Percentiles rank a stretch among this genome's conserved stretches.
phyloP scores from a whole-genome alignment of 2,888 invertebrate genomes.

The Bimastos eiseni region DNA sequence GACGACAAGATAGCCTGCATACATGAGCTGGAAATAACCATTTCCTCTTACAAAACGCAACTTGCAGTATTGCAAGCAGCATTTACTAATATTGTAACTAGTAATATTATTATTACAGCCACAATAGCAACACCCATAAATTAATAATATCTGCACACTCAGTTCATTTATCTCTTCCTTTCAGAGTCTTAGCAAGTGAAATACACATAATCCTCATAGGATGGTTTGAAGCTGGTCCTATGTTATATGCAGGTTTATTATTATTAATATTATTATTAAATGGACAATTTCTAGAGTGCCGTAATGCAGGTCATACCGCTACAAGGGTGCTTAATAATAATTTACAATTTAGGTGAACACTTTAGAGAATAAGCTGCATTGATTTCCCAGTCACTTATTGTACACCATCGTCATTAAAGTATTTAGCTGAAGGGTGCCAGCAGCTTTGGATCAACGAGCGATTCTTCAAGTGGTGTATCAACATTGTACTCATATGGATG shows the following conservation, averaged over 20 bases:
- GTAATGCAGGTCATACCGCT: no score
- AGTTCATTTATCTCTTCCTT: not conserved
- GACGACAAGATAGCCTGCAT: no score
- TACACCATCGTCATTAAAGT: no score
- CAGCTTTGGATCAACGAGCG: constrained; percentile 56
- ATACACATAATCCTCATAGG: not conserved
- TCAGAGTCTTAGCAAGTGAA: not conserved
- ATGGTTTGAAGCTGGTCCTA: not conserved
- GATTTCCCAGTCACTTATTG: no score
- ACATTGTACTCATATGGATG: constrained; percentile 59
- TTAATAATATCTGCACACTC: not conserved
- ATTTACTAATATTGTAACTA: no score
- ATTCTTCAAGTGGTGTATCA: constrained; percentile 56
- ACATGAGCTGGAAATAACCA: no score
- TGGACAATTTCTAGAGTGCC: no score
- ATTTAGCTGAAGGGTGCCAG: constrained; percentile 32
- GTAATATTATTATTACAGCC: not conserved
- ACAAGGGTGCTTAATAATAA: no score
- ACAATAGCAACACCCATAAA: not conserved
- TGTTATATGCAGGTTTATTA: not conserved
- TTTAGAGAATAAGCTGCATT: no score
- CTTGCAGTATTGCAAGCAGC: no score
- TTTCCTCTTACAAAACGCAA: no score
- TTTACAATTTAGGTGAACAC: not conserved
- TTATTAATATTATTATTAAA: no score